A percentile compares a stretch with the other conserved stretches of the same genome.
Conservation (phyloP, 2,113 vertebrate genomes). For the Pelecanus crispus region DNA sequence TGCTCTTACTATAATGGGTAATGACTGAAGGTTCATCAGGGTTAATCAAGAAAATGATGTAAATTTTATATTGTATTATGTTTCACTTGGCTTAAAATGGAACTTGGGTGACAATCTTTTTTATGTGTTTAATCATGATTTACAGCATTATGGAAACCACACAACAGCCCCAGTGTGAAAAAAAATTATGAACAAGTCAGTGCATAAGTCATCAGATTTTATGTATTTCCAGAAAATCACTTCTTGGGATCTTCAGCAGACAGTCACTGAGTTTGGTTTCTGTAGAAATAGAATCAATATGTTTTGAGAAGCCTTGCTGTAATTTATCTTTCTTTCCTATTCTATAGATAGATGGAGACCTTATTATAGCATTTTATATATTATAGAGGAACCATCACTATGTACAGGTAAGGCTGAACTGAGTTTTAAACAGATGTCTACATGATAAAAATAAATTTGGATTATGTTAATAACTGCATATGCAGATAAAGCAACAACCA, state of each 20-base stretch:
- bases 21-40: slow-evolving; percentile 62
- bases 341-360: neutral
- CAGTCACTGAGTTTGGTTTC: neutral
- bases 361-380: neutral
- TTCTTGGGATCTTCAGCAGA: neutral
- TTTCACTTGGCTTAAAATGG: slow-evolving; percentile 59
- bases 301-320: slow-evolving; percentile 11
- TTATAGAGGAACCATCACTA: neutral
- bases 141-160: slow-evolving; percentile 30
- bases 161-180: neutral
- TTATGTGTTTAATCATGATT: slow-evolving; percentile 53
- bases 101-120: slow-evolving; percentile 28
- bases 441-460: neutral
- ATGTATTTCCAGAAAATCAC: slow-evolving; percentile 3
- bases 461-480: neutral
- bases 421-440: neutral
- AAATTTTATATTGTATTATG: slow-evolving; percentile 54
- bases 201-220: slow-evolving; percentile 34
- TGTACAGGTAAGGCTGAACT: neutral
- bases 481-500: neutral
- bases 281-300: neutral
- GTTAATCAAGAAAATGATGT: slow-evolving; percentile 68
- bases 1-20: slow-evolving; percentile 59
- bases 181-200: slow-evolving; percentile 24
- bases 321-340: neutral